Evolutionary conservation across 2,888 invertebrate species (phyloP).

Genomic region (Coelopa pilipes): DNA sequence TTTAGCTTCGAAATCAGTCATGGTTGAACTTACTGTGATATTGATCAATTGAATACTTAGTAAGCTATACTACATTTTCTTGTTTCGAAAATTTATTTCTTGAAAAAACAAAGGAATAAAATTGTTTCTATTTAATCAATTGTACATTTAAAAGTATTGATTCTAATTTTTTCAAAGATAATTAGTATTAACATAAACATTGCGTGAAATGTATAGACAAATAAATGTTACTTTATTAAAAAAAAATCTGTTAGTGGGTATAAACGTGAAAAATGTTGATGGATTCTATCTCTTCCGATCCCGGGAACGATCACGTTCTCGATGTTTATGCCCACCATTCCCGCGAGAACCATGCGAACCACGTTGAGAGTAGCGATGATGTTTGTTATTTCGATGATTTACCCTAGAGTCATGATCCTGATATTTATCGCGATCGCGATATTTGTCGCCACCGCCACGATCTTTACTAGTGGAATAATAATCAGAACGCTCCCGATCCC

Average conservation of each 20-base stretch:
- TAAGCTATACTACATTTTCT: not conserved
- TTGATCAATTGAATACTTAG: not conserved
- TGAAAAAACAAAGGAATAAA: not conserved
- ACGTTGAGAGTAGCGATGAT: slow-evolving; percentile 59
- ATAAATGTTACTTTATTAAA: no score
- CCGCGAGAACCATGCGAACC: slow-evolving; percentile 53
- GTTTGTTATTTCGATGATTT: slow-evolving; percentile 53
- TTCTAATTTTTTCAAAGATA: no score
- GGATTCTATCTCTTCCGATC: slow-evolving; percentile 60
- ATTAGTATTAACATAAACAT: no score
- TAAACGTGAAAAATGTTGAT: not conserved
- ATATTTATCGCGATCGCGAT: slow-evolving; percentile 55
- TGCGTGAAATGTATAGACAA: no score
- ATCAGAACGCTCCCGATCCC: slow-evolving; percentile 59
- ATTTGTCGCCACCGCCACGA: slow-evolving; percentile 55
- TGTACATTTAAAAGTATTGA: not conserved
- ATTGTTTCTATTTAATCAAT: slow-evolving; percentile 4
- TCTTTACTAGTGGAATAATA: slow-evolving; percentile 59
- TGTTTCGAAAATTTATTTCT: not conserved
- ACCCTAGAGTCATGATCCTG: slow-evolving; percentile 48
- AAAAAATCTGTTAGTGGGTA: not conserved
- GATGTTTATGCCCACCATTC: slow-evolving; percentile 57
- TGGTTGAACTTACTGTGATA: not conserved
- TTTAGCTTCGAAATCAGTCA: no score
- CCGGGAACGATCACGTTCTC: slow-evolving; percentile 59